phyloP scores from a whole-genome alignment of 2,888 invertebrate species.

The Microplitis manilae region DNA sequence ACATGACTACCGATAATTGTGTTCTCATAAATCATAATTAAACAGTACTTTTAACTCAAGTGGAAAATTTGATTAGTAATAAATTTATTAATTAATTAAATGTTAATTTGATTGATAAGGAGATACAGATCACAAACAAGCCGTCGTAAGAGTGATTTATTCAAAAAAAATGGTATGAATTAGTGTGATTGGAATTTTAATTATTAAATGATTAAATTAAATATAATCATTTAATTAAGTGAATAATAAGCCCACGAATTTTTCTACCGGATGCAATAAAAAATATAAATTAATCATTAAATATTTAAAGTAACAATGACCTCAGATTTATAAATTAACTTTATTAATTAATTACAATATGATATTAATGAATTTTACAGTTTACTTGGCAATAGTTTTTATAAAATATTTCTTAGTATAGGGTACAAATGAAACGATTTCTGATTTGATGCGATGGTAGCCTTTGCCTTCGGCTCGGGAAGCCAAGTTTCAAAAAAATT shows the following conservation, averaged over 20 bases:
- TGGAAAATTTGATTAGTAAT: constrained; percentile 61
- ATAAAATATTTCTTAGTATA: too few species aligned
- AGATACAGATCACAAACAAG: constrained; percentile 36
- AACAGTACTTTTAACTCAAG: constrained; percentile 60
- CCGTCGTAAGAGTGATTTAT: neutral
- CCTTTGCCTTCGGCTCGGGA: too few species aligned
- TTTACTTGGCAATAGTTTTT: neutral
- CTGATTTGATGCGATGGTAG: too few species aligned
- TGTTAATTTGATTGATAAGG: constrained; percentile 53
- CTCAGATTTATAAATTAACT: neutral
- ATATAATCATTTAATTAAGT: constrained; percentile 24
- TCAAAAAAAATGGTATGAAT: neutral
- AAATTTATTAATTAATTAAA: constrained; percentile 63
- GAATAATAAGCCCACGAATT: constrained; percentile 23
- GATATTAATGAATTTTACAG: neutral
- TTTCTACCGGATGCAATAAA: constrained; percentile 29
- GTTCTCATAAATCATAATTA: constrained; percentile 67
- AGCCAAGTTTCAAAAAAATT: too few species aligned
- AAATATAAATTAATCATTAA: constrained; percentile 12
- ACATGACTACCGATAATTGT: constrained; percentile 67
- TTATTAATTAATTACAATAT: neutral
- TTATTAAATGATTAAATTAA: constrained; percentile 1
- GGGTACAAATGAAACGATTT: too few species aligned
- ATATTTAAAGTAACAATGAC: constrained; percentile 24
- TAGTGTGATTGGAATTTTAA: neutral